Evolutionary conservation across 2,888 invertebrate genomes (phyloP).

Genomic region (Odontomyia ornata): DNA sequence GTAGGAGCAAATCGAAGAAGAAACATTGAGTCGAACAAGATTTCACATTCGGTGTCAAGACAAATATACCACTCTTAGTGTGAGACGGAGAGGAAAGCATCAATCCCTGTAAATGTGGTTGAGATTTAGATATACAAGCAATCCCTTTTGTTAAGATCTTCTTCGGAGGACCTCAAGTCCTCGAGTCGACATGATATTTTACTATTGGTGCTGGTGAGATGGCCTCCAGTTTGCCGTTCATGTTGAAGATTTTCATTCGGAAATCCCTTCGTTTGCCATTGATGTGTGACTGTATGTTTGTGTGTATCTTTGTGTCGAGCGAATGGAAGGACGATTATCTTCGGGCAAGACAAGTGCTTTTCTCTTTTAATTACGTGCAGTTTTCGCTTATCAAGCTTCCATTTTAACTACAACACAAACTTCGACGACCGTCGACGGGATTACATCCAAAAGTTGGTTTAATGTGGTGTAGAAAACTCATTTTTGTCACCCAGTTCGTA

Average conservation of each 20-base stretch:
- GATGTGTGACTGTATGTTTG: slow-evolving; percentile 18
- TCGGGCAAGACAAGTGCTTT: slow-evolving; percentile 43
- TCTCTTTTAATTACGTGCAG: slow-evolving; percentile 50
- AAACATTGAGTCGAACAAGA: neutral
- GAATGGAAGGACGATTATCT: slow-evolving; percentile 28
- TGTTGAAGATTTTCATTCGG: slow-evolving; percentile 15
- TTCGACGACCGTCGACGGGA: slow-evolving; percentile 45
- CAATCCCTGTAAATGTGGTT: slow-evolving; percentile 51
- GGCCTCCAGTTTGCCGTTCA: neutral
- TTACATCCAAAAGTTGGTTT: slow-evolving; percentile 47
- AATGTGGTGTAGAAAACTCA: slow-evolving; percentile 50
- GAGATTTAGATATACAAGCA: slow-evolving; percentile 46
- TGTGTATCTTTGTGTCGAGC: neutral
- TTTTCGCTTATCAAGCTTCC: slow-evolving; percentile 46
- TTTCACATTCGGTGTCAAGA: slow-evolving; percentile 24
- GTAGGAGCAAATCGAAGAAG: neutral
- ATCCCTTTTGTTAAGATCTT: slow-evolving; percentile 12
- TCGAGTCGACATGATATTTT: neutral
- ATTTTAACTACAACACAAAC: slow-evolving; percentile 42
- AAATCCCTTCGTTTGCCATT: slow-evolving; percentile 40
- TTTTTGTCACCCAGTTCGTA: slow-evolving; percentile 7
- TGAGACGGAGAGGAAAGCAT: slow-evolving; percentile 10
- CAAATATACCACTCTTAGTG: neutral
- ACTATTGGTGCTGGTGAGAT: neutral
- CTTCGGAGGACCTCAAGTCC: neutral